Conservation (phyloP, 2,888 invertebrate species). For the Cacoxenus indagator region DNA sequence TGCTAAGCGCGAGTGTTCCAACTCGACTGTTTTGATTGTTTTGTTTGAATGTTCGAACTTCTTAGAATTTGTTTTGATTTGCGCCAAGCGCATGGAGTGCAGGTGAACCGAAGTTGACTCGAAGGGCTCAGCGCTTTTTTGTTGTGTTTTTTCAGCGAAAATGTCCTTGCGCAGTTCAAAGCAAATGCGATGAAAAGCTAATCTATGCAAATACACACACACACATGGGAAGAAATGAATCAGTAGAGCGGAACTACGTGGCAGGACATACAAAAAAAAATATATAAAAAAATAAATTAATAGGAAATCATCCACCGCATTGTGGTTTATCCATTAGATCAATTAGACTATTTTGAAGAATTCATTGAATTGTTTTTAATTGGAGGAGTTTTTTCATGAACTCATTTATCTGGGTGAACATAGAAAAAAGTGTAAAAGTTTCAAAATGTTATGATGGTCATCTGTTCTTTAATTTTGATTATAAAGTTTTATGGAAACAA, state of each 20-base stretch:
- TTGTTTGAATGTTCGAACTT: slow-evolving; percentile 64
- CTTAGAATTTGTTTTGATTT: slow-evolving; percentile 65
- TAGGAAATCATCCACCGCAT: too few species aligned
- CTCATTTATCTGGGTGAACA: too few species aligned
- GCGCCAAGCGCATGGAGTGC: background rate
- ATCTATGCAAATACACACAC: slow-evolving; percentile 53
- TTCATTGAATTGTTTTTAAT: too few species aligned
- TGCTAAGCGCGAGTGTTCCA: slow-evolving; percentile 60
- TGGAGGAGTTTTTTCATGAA: too few species aligned
- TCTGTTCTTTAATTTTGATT: too few species aligned
- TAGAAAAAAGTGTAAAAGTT: too few species aligned
- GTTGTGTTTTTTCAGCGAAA: slow-evolving; percentile 33
- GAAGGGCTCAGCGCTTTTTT: background rate
- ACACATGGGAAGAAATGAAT: background rate
- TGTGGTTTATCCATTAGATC: too few species aligned
- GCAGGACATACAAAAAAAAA: slow-evolving; percentile 19
- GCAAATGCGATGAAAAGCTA: slow-evolving; percentile 25
- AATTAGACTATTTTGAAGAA: too few species aligned
- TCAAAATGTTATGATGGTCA: too few species aligned
- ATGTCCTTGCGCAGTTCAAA: slow-evolving; percentile 69
- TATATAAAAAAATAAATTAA: background rate
- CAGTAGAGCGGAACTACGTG: slow-evolving; percentile 8
- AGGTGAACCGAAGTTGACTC: background rate
- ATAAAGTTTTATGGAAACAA: too few species aligned
- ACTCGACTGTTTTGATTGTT: slow-evolving; percentile 65